Base-by-base conservation (phyloP, 2,797 vertebrate genomes). In the Echeneis naucrates region DNA sequence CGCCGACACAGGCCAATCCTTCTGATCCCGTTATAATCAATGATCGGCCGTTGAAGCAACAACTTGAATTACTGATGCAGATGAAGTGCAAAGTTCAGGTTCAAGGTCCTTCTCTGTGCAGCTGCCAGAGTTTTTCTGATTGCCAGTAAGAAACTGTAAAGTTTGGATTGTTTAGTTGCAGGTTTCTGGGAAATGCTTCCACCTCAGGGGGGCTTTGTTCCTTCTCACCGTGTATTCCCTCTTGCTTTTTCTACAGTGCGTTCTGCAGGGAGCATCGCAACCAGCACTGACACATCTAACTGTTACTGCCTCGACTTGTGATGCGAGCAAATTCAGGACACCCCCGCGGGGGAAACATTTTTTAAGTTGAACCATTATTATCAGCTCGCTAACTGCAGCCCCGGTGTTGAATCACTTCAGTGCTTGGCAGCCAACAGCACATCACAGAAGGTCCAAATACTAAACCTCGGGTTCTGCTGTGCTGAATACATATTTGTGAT, bases 401-500 rank as follows among this genome's bases (percentile, higher is more conserved):
- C 75, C 58, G 65, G 45, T 82, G 80, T 84, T 75, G 85, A 84
- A 80, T 83, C 65, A 62, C 69, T 82, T 77, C 79, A 77, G 62
- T 17, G 26, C 66, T 86, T 92, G 93, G 90, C 92, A 92, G 77
- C 74, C 69, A 51, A 54, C 54, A 53, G 80, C 65, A 52, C 83
- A 79, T 83, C 82, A 75, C 91, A 92, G 87, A 91, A 82, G 89
- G 88, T 81, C 87, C 82, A 80, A 79, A 85, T 58, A 82, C 74
- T 73, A 87, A 90, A 89, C 70, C 71, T 75, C 48, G 11, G 73
- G 78, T 88, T 90, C 84, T 82, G 82, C 78, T 54, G 72, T 63
- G 74, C 78, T 83, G 81, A 92, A 80, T 81, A 92, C 87, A 93
- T 92, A 92, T 93, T 93, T 94, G 91, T 59, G 58, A 83, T 89